Evolutionary conservation across 1,140 invertebrate genomes (phyloP).

Genomic region (Dryas iulia): DNA sequence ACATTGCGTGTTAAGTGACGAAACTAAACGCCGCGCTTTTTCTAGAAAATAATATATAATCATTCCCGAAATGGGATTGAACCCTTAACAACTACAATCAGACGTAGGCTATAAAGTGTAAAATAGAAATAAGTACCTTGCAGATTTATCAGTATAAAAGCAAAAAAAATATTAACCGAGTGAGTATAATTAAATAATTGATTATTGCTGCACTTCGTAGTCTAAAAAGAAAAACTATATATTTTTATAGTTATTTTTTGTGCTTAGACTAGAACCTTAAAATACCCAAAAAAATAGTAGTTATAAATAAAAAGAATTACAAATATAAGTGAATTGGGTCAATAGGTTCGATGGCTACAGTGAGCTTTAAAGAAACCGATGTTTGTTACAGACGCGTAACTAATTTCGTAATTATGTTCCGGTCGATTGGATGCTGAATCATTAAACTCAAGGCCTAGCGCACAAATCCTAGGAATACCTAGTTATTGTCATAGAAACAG

Average conservation of each 20-base stretch:
- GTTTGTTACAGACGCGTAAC: constrained; percentile 29
- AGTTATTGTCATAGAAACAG: not conserved
- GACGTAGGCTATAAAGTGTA: too few relatives aligned
- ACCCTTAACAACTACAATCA: too few relatives aligned
- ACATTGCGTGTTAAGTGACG: too few relatives aligned
- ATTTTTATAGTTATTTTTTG: not conserved
- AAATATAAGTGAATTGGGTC: constrained; percentile 8
- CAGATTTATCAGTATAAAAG: too few relatives aligned
- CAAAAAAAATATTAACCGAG: too few relatives aligned
- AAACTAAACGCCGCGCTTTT: too few relatives aligned
- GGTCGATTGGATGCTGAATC: constrained; percentile 44
- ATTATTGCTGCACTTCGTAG: not conserved
- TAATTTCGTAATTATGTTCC: constrained; percentile 40
- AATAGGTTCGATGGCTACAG: constrained; percentile 20
- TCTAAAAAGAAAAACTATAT: not conserved
- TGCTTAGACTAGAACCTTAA: too few relatives aligned
- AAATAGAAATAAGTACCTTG: too few relatives aligned
- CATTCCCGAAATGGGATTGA: too few relatives aligned
- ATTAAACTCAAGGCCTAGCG: constrained; percentile 39
- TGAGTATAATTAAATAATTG: not conserved
- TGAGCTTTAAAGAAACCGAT: constrained; percentile 22
- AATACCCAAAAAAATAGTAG: not conserved
- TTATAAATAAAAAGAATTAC: not conserved
- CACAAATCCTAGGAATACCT: constrained; percentile 5
- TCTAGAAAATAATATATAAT: too few relatives aligned